Evolutionary conservation across 2,888 invertebrate species (phyloP).

Genomic region (Nomada fucata): DNA sequence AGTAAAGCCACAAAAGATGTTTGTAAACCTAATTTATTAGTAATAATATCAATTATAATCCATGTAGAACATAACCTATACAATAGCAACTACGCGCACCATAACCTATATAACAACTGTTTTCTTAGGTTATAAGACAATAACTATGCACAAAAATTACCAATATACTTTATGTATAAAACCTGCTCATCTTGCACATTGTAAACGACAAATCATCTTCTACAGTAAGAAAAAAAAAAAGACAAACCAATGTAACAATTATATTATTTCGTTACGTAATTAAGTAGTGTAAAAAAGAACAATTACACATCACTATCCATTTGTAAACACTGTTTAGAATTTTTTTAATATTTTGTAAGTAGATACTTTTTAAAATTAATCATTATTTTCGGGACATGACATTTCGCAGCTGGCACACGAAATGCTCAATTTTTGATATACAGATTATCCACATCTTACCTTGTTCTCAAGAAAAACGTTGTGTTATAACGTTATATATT

Average conservation of each 20-base stretch:
- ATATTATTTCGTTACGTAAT: constrained; percentile 65
- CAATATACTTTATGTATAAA: background rate
- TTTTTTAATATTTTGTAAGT: background rate
- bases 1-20: background rate
- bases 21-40: background rate
- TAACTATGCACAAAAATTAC: background rate
- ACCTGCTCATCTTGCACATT: background rate
- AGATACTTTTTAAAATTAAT: constrained; percentile 14
- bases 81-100: background rate
- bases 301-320: background rate
- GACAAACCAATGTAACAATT: constrained; percentile 19
- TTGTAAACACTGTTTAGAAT: background rate
- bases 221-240: background rate
- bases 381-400: constrained; percentile 41
- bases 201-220: background rate
- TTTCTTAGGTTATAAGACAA: background rate
- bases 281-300: constrained; percentile 33
- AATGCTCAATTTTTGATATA: constrained; percentile 38
- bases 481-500: constrained; percentile 15
- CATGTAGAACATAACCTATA: constrained; percentile 37
- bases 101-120: constrained; percentile 50
- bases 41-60: constrained; percentile 9
- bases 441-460: constrained; percentile 63
- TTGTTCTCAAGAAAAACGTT: constrained; percentile 35
- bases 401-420: constrained; percentile 45